Base-by-base conservation (phyloP, 2,888 invertebrate genomes). In the Chrysolina americana region DNA sequence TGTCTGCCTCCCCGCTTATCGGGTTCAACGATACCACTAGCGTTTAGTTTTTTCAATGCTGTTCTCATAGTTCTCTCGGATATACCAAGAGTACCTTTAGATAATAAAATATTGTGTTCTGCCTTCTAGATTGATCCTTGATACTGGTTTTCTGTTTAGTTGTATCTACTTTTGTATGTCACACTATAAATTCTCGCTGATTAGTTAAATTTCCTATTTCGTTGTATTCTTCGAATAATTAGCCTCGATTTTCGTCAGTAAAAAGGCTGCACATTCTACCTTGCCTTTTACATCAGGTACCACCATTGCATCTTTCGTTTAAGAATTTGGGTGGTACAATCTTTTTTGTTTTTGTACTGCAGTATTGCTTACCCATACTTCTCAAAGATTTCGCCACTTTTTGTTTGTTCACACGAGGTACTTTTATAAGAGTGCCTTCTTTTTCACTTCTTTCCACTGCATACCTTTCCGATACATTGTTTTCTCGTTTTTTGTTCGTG, bases 141-240 rank as follows among this genome's bases (percentile, higher is more conserved):
- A 4, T 44, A 44, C 44, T 44, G 44, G 44, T 44, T 8, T 44
- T 44, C 44, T 44, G 44, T 44, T 44, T 44, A 44, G 44, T 44
- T 44, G 44, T 44, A 44, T 44, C 44, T 65, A 65, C 47, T 65
- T 65, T 47, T 44, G 65, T 65, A 65, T 65, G 65, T 21, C 47
- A 2, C n/a, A 64, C 41, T 17, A 65, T 65, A 65, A 65, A 47
- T 65, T 65, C 65, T 47, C 21, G 65, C 47, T 65, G 65, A 65
- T 23, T 19, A 21, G 44, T 65, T 44, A 44, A 21, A 47, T 65
- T 23, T 65, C 36, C 65, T 15, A 65, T 19, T 65, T 41, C 65
- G 47, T 65, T 47, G 41, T 44, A 65, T 15, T 19, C 65, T 47
- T 65, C 21, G 17, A 47, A 65, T 28, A 47, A 15, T 47, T 47